Base-by-base conservation (phyloP, 2,113 vertebrate species). In the Scophthalmus maximus region DNA sequence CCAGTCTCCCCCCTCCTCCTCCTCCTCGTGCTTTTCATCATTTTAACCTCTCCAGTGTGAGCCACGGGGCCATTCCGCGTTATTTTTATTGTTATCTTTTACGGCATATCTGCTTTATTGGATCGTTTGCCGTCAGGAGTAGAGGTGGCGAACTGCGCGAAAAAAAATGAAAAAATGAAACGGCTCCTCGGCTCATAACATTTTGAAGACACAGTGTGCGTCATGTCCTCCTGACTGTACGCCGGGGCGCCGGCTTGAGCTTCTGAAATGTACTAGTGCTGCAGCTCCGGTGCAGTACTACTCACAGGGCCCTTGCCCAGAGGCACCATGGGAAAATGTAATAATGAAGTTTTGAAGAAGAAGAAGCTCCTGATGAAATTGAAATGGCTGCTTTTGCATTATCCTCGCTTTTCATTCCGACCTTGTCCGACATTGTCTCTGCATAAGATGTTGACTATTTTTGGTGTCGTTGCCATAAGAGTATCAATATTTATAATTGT, bases 21-120 rank as follows among this genome's bases (percentile, higher is more conserved):
- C n/a, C n/a, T n/a, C n/a, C 18, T 69, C 30, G 15, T 9, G 20
- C 29, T 18, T 72, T 53, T 66, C 72, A 76, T 84, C 44, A 77
- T 69, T 68, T 59, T 77, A 82, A 75, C 73, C 73, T 81, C 78
- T 74, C 0, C 49, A 64, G 78, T 68, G n/a, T 74, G 26, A 2
- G 42, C 75, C 61, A 64, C 1, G 38, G 66, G 44, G 59, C 76
- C 60, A 60, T 77, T 79, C 68, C 61, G n/a, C 51, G 58, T 79
- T 68, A 62, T 51, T 72, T 78, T 79, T 84, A 79, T 82, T 85
- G 68, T 82, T 79, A 78, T 87, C n/a, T 84, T 77, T 81, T 73
- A 84, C 49, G 66, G 56, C 55, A 57, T 78, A 73, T 63, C 53
- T 66, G 22, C 64, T 85, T 88, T 89, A 89, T 87, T 84, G 71